phyloP scores from a whole-genome alignment of 92 coral and sea anemone genomes.

The Epizoanthus stellaris region DNA sequence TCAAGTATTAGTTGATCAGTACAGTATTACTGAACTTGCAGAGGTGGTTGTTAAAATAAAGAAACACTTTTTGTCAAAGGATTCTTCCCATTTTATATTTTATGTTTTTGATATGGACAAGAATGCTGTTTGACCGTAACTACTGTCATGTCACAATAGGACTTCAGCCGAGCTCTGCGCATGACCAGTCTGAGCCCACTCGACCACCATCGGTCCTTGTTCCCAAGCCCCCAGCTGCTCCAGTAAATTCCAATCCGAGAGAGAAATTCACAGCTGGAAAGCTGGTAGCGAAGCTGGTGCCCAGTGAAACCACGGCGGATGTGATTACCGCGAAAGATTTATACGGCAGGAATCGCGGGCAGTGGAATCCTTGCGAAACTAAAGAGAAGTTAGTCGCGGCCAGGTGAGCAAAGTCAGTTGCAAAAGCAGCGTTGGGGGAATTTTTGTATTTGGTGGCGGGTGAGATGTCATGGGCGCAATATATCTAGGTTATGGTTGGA shows the following conservation, averaged over 20 bases:
- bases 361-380: not conserved
- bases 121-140: not conserved
- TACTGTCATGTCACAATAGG: not conserved
- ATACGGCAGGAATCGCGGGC: not conserved
- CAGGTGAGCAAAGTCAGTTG: not conserved
- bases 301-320: not conserved
- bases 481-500: too few relatives aligned
- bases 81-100: too few relatives aligned
- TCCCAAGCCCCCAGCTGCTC: not conserved
- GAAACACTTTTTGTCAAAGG: too few relatives aligned
- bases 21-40: too few relatives aligned
- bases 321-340: not conserved
- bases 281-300: not conserved
- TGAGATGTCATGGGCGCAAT: too few relatives aligned
- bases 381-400: not conserved
- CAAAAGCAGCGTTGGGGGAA: not conserved
- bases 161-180: not conserved
- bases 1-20: too few relatives aligned
- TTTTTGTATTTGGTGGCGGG: not conserved
- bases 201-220: not conserved
- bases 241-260: not conserved
- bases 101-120: too few relatives aligned
- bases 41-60: too few relatives aligned
- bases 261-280: not conserved
- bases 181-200: not conserved